These are phyloP conservation scores for Sinodicranocentrus sp. DNA, from an alignment of 2,888 invertebrate species.

Conservation along the genomic window DNA sequence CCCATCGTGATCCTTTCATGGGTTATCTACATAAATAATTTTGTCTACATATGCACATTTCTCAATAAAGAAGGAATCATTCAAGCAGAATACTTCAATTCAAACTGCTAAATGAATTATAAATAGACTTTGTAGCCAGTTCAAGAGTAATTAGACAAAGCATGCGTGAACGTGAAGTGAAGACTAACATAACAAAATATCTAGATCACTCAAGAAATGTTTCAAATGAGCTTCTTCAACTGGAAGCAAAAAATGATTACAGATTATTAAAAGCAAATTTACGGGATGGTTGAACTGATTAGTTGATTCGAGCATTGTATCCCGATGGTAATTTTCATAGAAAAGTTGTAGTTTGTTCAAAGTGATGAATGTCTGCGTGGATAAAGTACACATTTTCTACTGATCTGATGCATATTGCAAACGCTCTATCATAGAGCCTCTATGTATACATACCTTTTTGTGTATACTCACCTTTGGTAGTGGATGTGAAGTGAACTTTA, in stretches of 20 bases:
- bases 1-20: constrained; percentile 1
- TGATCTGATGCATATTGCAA: too few species aligned
- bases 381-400: background rate
- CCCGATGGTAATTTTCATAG: background rate
- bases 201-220: too few species aligned
- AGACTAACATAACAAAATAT: background rate
- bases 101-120: background rate
- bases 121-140: constrained; percentile 29
- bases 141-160: constrained; percentile 29
- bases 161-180: too few species aligned
- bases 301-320: background rate
- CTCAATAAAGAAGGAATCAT: too few species aligned
- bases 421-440: too few species aligned
- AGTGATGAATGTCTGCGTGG: background rate
- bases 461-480: background rate
- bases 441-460: background rate
- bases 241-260: background rate
- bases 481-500: background rate
- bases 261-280: constrained; percentile 27
- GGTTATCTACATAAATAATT: constrained; percentile 25
- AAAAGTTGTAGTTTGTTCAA: background rate
- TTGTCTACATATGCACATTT: background rate
- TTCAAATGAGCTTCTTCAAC: too few species aligned
- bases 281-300: background rate
- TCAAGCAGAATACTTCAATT: background rate